Conservation (phyloP, 1,140 invertebrate genomes). For the Trichogramma pretiosum region DNA sequence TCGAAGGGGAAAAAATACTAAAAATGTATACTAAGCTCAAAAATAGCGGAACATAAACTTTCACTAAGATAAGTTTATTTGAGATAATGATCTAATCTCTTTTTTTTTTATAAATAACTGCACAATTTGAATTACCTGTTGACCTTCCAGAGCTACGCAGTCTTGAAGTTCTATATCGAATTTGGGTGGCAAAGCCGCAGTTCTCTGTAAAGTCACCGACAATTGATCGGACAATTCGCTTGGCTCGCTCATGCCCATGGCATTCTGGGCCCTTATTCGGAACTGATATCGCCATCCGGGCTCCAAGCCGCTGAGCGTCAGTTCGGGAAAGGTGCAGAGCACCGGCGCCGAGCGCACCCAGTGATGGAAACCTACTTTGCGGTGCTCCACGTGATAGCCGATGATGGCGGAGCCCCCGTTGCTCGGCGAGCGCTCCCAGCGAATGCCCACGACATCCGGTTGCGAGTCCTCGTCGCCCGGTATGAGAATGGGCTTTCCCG, state of each 20-base stretch:
- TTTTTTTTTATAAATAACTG: too few relatives aligned
- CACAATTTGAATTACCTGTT: too few relatives aligned
- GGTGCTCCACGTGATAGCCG: constrained; percentile 74
- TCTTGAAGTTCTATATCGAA: constrained; percentile 62
- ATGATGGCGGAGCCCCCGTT: constrained; percentile 86
- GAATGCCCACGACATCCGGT: constrained; percentile 76
- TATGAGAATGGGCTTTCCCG: constrained; percentile 67
- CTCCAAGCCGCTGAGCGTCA: constrained; percentile 67
- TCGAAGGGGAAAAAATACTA: too few relatives aligned
- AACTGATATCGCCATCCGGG: constrained; percentile 85
- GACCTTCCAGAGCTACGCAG: constrained; percentile 62
- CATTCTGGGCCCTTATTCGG: constrained; percentile 79
- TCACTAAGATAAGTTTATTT: too few relatives aligned
- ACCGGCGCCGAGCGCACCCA: constrained; percentile 69
- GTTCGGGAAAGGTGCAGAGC: constrained; percentile 58
- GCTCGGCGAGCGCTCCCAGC: constrained; percentile 70
- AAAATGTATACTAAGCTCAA: constrained; percentile 1
- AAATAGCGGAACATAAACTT: too few relatives aligned
- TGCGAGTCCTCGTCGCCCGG: constrained; percentile 58
- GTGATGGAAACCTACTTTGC: constrained; percentile 62
- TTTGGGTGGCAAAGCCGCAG: constrained; percentile 55
- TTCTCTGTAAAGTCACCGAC: constrained; percentile 62
- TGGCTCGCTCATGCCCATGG: constrained; percentile 68
- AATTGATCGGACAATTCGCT: constrained; percentile 70
- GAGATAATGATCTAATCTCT: too few relatives aligned